Base-by-base conservation (phyloP, 2,888 invertebrate species). In the Dasypogon diadema region DNA sequence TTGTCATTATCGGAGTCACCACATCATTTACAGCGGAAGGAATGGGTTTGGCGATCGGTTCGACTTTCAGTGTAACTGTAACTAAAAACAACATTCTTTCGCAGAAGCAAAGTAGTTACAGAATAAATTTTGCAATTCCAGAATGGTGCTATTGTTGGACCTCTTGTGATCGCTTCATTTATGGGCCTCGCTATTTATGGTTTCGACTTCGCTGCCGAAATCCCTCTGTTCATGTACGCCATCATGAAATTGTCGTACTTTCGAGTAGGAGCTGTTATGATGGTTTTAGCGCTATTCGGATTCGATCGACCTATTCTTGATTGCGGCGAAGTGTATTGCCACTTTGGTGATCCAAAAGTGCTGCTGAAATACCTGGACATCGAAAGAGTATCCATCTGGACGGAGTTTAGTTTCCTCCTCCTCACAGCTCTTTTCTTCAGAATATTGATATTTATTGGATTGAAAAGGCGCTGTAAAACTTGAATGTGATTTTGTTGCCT, bases 11-110 rank as follows among this genome's bases (percentile, higher is more conserved):
- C 24, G 91, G 91, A 0, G 89, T 92, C 68, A 87, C 91, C 74
- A 91, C 92, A 6, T 92, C 93, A 0, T 85, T 95, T 48, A 91
- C 91, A 0, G 91, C 93, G 16, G 95, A 95, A 83, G 92, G 93
- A 34, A 88, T 94, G 83, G 95, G 94, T 0, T 82, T 94, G 77
- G 90, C 93, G 0, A 92, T 95, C 80, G 94, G 94, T 70, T 90
- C 91, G 2, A 85, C 90, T 8, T 91, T 91, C 79, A 91, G 87
- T 82, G 88, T 91, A 74, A 89, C 89, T 80, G 92, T 92, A 82
- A 89, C 12, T 21, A n/a, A 48, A 34, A 48, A n/a, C 1, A 42
- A 26, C n/a, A n/a, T n/a, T n/a, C n/a, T n/a, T n/a, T n/a, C n/a
- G n/a, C n/a, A 26, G 1, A 22, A 18, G 10, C n/a, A 5, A 18